phyloP scores from a whole-genome alignment of 2,888 invertebrate species.

The Podotricha telesiphe region DNA sequence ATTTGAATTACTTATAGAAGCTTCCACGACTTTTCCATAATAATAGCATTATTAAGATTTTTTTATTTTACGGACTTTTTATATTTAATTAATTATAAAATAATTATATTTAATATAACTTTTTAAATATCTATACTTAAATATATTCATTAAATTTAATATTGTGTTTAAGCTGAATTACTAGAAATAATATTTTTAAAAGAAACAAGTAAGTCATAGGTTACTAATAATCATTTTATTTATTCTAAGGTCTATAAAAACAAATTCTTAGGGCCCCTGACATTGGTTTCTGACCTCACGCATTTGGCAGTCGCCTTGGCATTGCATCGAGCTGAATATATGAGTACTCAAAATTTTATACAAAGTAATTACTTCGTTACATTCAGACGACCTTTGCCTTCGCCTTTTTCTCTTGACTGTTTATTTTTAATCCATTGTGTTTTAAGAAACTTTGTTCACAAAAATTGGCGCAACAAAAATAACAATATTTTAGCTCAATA shows the following conservation, averaged over 20 bases:
- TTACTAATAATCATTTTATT: not conserved
- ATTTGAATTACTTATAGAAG: not conserved
- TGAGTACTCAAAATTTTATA: slow-evolving; percentile 62
- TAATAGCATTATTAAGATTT: no score
- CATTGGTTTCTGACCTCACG: slow-evolving; percentile 76
- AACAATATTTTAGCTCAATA: slow-evolving; percentile 40
- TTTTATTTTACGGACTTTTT: no score
- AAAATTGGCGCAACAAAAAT: slow-evolving; percentile 38
- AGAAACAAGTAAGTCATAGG: not conserved
- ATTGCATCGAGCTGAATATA: slow-evolving; percentile 63
- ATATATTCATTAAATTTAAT: no score
- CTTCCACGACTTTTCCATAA: no score
- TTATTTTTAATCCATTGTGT: slow-evolving; percentile 47
- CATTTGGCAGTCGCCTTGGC: slow-evolving; percentile 81
- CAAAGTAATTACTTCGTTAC: slow-evolving; percentile 52
- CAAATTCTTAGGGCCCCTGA: slow-evolving; percentile 79
- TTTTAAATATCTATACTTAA: no score
- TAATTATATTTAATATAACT: no score
- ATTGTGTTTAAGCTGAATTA: no score
- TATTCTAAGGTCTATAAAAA: slow-evolving; percentile 38
- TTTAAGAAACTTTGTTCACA: slow-evolving; percentile 39
- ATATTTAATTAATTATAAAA: no score
- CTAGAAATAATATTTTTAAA: no score
- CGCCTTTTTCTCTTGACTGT: slow-evolving; percentile 44
- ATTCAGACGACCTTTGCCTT: slow-evolving; percentile 58